These are phyloP conservation scores for Suncus etruscus DNA, from an alignment of 2,113 vertebrate genomes.

Conservation along the genomic window DNA sequence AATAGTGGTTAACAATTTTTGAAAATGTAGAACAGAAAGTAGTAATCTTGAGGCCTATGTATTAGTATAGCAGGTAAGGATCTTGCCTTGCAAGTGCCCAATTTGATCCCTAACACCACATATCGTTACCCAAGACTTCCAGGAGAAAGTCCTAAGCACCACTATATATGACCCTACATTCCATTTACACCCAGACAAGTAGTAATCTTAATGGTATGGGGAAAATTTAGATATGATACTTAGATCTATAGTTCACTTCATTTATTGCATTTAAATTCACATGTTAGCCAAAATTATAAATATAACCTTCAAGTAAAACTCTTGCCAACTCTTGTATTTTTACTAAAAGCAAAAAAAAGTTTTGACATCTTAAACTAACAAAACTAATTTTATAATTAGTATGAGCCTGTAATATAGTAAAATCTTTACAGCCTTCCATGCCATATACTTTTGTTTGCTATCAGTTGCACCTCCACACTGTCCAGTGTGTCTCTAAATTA, in stretches of 20 bases:
- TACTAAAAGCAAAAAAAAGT: conserved; percentile 10
- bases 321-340: conserved; percentile 15
- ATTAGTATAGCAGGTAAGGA: too few relatives aligned
- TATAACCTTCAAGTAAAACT: background rate
- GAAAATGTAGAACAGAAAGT: background rate
- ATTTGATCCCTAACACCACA: too few relatives aligned
- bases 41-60: background rate
- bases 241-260: conserved; percentile 42
- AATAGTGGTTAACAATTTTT: background rate
- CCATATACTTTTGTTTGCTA: background rate
- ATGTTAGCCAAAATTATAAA: background rate
- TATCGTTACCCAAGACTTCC: too few relatives aligned
- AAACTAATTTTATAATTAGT: background rate
- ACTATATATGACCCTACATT: too few relatives aligned
- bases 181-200: too few relatives aligned
- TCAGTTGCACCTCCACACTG: background rate
- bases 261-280: conserved; percentile 43
- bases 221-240: background rate
- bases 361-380: background rate
- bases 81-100: too few relatives aligned
- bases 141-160: too few relatives aligned
- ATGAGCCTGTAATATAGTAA: background rate
- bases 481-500: background rate
- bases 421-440: background rate
- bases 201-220: background rate